Evolutionary conservation across 53 echinoderm and acorn worm species (phyloP).

Genomic region (Stichopus horrens): DNA sequence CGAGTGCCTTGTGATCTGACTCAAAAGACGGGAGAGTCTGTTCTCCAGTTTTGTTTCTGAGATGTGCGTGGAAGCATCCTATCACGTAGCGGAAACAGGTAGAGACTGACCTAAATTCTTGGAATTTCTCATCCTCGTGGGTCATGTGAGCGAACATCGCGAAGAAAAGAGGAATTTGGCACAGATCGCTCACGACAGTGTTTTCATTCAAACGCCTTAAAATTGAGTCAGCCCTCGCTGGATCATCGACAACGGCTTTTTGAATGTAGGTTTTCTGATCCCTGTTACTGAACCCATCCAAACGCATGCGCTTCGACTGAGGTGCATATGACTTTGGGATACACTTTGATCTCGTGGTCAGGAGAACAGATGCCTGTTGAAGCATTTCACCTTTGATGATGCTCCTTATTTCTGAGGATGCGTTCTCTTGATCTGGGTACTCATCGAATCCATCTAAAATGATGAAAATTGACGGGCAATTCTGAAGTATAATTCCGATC

Average conservation of each 20-base stretch:
- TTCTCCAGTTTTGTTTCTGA: background rate
- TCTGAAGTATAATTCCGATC: background rate
- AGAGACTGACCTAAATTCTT: constrained; percentile 3
- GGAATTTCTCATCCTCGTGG: background rate
- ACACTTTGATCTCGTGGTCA: background rate
- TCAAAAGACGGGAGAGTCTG: background rate
- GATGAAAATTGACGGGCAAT: background rate
- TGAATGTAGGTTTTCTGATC: background rate
- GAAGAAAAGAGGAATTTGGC: constrained; percentile 22
- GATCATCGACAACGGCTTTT: constrained; percentile 11
- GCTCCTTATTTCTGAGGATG: background rate
- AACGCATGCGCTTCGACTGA: constrained; percentile 3
- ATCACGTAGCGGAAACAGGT: constrained; percentile 24
- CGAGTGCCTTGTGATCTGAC: background rate
- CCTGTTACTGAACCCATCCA: background rate
- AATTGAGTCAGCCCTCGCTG: background rate
- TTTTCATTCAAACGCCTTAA: background rate
- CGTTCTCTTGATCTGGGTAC: constrained; percentile 6
- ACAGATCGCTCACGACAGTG: background rate
- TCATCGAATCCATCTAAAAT: constrained; percentile 31
- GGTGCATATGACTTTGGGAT: constrained; percentile 1
- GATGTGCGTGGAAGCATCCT: background rate
- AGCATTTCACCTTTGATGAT: constrained; percentile 11
- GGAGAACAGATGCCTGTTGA: background rate
- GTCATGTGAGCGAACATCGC: constrained; percentile 33